Evolutionary conservation across 2,888 invertebrate species (phyloP), one percentile per base, ranked within the genome.

Genomic region (Sussaba pulchella): DNA sequence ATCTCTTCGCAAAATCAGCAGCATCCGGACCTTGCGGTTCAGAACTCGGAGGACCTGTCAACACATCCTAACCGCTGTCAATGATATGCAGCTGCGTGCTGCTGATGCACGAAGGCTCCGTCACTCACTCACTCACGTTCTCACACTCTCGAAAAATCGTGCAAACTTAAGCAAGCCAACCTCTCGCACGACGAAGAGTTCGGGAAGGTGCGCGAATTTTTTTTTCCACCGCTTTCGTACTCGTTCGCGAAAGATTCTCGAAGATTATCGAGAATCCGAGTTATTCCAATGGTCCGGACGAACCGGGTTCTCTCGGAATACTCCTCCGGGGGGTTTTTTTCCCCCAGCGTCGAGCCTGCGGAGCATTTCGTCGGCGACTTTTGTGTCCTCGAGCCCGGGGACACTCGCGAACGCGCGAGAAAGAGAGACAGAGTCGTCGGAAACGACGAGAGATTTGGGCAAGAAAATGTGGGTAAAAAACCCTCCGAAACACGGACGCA

Each of bases 201-300:
- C 10, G 39, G 0, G 8, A n/a, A 36, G 54, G 31, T 54, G 47
- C 31, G 78, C 39, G 57, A 69, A 69, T 54, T 74, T 73, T 43
- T 31, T 74, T 73, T 43, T 31, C 36, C 47, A 39, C 63, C 61
- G 69, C 57, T 57, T 64, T 70, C 50, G 57, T 50, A 45, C 79
- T 63, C 57, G 69, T 19, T 66, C 19, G 12, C 9, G 78, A 77
- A 83, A 80, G 82, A 82, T 82, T 84, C 84, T 71, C 69, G 41
- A 63, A 75, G 83, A 84, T 85, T 82, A 84, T 79, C 76, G 82
- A 69, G 85, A 85, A 85, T 84, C 84, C 83, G 43, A 81, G 75
- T 67, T 77, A 85, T 85, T 81, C 75, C 67, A 36, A 41, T 17
- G 80, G 47, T 50, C 70, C 54, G 64, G 24, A 19, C 14, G 8